A percentile compares a stretch with the other conserved stretches of the same genome.
phyloP scores from a whole-genome alignment of 1,140 invertebrate genomes.

The Phymastichus coffea region DNA sequence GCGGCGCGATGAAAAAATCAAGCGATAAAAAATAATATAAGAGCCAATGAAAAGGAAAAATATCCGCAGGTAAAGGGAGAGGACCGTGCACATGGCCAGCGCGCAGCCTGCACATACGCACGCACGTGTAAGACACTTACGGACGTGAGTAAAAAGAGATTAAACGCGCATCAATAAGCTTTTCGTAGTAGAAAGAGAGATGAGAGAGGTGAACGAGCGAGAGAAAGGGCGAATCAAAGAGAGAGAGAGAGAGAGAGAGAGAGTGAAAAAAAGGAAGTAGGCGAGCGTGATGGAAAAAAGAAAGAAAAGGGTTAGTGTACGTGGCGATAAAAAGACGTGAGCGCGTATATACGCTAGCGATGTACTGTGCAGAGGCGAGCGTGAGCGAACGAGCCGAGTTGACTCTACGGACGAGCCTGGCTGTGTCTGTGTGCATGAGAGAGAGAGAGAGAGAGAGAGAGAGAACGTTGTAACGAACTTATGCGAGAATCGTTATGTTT shows the following conservation, averaged over 20 bases:
- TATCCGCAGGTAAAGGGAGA: no score
- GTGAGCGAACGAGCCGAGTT: background rate
- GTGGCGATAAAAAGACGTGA: background rate
- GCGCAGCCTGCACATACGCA: background rate
- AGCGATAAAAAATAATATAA: constrained; percentile 22
- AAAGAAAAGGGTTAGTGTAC: background rate
- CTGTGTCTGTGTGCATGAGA: no score
- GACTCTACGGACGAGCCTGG: background rate
- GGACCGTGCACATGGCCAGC: background rate
- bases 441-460: constrained; percentile 11
- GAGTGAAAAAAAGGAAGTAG: background rate
- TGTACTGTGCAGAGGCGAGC: background rate
- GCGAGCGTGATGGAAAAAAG: constrained; percentile 6
- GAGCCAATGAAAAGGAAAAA: constrained; percentile 21
- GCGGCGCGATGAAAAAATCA: constrained; percentile 34
- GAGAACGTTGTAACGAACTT: constrained; percentile 35
- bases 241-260: background rate
- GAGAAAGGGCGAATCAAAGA: constrained; percentile 5
- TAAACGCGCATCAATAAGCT: constrained; percentile 22
- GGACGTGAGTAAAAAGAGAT: constrained; percentile 9
- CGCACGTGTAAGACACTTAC: background rate
- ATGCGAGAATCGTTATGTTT: constrained; percentile 52
- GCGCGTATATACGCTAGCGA: background rate
- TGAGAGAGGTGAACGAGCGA: constrained; percentile 10
- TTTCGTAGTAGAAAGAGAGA: constrained; percentile 12